Evolutionary conservation across 1,140 invertebrate species (phyloP).

Genomic region (Archivesica marissinica): DNA sequence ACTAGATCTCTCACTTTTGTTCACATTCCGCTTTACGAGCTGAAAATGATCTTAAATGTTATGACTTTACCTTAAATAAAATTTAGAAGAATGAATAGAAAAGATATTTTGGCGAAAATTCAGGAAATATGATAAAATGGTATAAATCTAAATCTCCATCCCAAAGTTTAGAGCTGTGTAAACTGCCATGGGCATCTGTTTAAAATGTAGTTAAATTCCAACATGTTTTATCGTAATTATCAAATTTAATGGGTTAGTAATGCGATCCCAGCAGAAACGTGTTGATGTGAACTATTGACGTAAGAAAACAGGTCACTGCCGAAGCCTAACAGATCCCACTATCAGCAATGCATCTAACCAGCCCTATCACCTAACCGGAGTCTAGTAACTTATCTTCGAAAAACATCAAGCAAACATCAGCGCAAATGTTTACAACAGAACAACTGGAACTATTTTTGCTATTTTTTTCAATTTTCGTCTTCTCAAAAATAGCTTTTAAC

Average conservation of each 20-base stretch:
- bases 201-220: slow-evolving; percentile 61
- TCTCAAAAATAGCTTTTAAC: slow-evolving; percentile 34
- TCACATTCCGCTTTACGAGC: slow-evolving; percentile 50
- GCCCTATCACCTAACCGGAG: slow-evolving; percentile 10
- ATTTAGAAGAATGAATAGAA: slow-evolving; percentile 32
- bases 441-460: slow-evolving; percentile 22
- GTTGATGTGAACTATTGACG: slow-evolving; percentile 58
- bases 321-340: slow-evolving; percentile 53
- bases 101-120: slow-evolving; percentile 39
- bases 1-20: slow-evolving; percentile 41
- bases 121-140: slow-evolving; percentile 44
- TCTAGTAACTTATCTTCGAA: slow-evolving; percentile 56
- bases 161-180: slow-evolving; percentile 15
- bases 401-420: slow-evolving; percentile 47
- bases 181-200: slow-evolving; percentile 53
- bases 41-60: slow-evolving; percentile 57
- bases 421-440: slow-evolving; percentile 39
- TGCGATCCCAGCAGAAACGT: slow-evolving; percentile 49
- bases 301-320: slow-evolving; percentile 61
- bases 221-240: slow-evolving; percentile 63
- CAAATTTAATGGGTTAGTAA: slow-evolving; percentile 61
- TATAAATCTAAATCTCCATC: slow-evolving; percentile 16
- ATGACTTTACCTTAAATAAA: slow-evolving; percentile 48
- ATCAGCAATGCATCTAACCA: slow-evolving; percentile 33
- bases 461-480: slow-evolving; percentile 29